Evolutionary conservation across 2,797 vertebrate genomes (phyloP).

Genomic region (Sebastes jordani): DNA sequence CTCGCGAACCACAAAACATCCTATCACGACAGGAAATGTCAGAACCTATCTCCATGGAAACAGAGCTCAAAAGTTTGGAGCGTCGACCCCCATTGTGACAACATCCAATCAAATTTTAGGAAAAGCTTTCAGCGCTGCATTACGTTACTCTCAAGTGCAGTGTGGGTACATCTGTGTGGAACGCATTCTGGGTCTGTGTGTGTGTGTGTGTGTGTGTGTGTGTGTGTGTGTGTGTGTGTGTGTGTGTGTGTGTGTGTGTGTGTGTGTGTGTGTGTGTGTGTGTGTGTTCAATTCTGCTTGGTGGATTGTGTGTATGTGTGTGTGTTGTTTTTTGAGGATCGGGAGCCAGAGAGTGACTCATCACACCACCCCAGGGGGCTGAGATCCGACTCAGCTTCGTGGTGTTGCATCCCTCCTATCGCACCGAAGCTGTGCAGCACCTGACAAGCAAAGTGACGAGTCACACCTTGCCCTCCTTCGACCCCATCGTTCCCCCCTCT

Average conservation of each 20-base stretch:
- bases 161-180: conserved; percentile 28
- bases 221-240: background rate
- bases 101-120: conserved; percentile 74
- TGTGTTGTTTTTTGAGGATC: background rate
- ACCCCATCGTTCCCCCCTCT: background rate
- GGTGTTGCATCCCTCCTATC: conserved; percentile 1
- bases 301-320: background rate
- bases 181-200: background rate
- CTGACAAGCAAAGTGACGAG: conserved; percentile 23
- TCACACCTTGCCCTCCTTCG: background rate
- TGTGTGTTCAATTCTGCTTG: background rate
- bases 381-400: conserved; percentile 16
- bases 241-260: background rate
- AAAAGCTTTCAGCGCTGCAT: conserved; percentile 60
- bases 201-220: background rate
- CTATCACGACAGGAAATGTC: conserved; percentile 73
- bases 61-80: conserved; percentile 78
- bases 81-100: conserved; percentile 70
- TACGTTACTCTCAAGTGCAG: conserved; percentile 49
- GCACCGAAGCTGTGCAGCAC: background rate
- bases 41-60: conserved; percentile 83
- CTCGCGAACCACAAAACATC: conserved; percentile 45
- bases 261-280: background rate
- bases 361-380: conserved; percentile 38
- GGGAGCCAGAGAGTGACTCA: conserved; percentile 61